Evolutionary conservation across 2,113 vertebrate genomes (phyloP).

Genomic region (Semnornis frantzii): DNA sequence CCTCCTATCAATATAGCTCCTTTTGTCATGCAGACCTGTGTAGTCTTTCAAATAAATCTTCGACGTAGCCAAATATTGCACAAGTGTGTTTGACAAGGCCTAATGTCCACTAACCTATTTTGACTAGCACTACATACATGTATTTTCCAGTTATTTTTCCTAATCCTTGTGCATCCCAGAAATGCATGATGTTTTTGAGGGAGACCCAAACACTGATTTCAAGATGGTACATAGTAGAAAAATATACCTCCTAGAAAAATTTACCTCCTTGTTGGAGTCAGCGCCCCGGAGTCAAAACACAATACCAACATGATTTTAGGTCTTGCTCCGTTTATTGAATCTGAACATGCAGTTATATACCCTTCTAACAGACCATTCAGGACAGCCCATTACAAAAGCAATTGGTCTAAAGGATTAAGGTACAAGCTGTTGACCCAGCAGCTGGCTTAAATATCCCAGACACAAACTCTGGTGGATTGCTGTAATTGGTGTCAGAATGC

Average conservation of each 20-base stretch:
- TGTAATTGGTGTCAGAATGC: too few relatives aligned
- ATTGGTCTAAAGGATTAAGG: too few relatives aligned
- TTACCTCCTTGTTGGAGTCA: too few relatives aligned
- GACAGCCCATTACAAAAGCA: too few relatives aligned
- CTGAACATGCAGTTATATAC: too few relatives aligned
- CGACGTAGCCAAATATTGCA: not conserved
- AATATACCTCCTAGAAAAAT: not conserved
- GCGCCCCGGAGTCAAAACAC: too few relatives aligned
- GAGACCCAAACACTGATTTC: not conserved
- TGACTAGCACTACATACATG: not conserved
- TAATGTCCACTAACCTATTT: not conserved
- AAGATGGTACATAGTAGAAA: not conserved
- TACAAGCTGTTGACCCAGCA: too few relatives aligned
- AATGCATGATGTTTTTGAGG: not conserved
- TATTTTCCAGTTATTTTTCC: not conserved
- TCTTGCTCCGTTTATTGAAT: too few relatives aligned
- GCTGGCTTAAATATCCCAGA: too few relatives aligned
- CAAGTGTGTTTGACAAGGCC: not conserved
- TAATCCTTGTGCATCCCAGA: not conserved
- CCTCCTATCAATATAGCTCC: not conserved
- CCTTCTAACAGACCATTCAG: too few relatives aligned
- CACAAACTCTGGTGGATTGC: too few relatives aligned
- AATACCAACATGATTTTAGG: too few relatives aligned
- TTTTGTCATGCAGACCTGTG: not conserved
- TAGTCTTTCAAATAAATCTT: not conserved